Evolutionary conservation across 2,888 invertebrate species (phyloP).

Genomic region (Lochmaea crataegi): DNA sequence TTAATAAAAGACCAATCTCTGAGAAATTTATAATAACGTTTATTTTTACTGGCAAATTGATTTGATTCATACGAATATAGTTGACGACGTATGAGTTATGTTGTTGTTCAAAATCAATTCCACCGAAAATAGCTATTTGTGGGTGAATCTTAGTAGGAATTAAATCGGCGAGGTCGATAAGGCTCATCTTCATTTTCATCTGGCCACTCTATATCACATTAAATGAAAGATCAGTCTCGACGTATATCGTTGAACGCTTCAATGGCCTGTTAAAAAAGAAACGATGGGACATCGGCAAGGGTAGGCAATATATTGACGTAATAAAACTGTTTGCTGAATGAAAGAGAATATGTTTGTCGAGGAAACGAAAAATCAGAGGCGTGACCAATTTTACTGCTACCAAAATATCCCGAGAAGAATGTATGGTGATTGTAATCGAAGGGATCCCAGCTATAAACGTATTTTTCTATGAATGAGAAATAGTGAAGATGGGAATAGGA

Average conservation of each 20-base stretch:
- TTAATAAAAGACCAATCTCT: too few species aligned
- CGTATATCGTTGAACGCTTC: slow-evolving; percentile 24
- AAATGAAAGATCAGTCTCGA: background rate
- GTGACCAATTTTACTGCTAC: background rate
- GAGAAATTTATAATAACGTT: too few species aligned
- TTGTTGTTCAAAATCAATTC: too few species aligned
- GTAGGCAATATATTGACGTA: slow-evolving; percentile 29
- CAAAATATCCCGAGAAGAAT: background rate
- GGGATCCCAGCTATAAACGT: background rate
- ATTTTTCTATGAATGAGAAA: background rate
- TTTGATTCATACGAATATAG: too few species aligned
- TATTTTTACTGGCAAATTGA: too few species aligned
- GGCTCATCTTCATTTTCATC: background rate
- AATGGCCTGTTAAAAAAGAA: slow-evolving; percentile 25
- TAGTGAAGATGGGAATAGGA: background rate
- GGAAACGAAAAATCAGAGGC: slow-evolving; percentile 20
- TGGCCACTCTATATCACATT: background rate
- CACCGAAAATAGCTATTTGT: too few species aligned
- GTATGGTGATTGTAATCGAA: slow-evolving; percentile 1
- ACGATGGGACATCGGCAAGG: slow-evolving; percentile 23
- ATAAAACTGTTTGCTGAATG: slow-evolving; percentile 30
- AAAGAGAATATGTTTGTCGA: slow-evolving; percentile 26
- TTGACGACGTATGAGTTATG: too few species aligned
- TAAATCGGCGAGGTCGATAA: too few species aligned
- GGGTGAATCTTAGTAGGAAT: too few species aligned